Base-by-base conservation (phyloP, 1,140 invertebrate genomes). In the Chrysomallon squamiferum region DNA sequence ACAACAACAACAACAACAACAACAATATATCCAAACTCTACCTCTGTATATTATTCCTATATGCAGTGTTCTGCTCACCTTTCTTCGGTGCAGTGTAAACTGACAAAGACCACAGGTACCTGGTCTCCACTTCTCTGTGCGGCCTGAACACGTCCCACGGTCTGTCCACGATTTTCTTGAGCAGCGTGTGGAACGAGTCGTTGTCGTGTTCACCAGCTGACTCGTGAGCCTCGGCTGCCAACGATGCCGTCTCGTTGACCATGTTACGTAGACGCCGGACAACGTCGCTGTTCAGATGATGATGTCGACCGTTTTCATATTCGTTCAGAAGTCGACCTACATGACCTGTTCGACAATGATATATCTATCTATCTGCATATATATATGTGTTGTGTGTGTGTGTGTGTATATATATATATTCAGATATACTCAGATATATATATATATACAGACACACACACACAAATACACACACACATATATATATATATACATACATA, bases 121-220 rank as follows among this genome's bases (percentile, higher is more conserved):
- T 33, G 25, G 65, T 41, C 15, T 71, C 65, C 62, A 82, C 54
- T n/a, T 67, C 66, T 0, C 74, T 61, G 38, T 74, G 67, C 4
- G 41, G 56, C 29, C 80, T 73, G 52, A 69, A 77, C 5, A 76
- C 63, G 11, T 56, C 50, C 82, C 82, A 84, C 6, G 81, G 79
- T 27, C 63, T 63, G 15, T 66, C 57, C 4, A 84, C 60, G 9
- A 83, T 41, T 60, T 63, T 72, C 5, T 65, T 65, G n/a, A n/a
- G n/a, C n/a, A n/a, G n/a, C n/a, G n/a, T n/a, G n/a, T n/a, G n/a
- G 63, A 84, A 71, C 25, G 70, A 59, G 33, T 72, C 71, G 59
- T 73, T 83, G 62, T 80, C 78, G n/a, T 68, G 41, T 59, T 72
- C 65, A 65, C 81, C 80, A 58, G 77, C 72, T n/a, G 67, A 73